These are phyloP conservation scores for Melanerpes formicivorus DNA, from an alignment of 2,113 vertebrate genomes.

Conservation along the genomic window DNA sequence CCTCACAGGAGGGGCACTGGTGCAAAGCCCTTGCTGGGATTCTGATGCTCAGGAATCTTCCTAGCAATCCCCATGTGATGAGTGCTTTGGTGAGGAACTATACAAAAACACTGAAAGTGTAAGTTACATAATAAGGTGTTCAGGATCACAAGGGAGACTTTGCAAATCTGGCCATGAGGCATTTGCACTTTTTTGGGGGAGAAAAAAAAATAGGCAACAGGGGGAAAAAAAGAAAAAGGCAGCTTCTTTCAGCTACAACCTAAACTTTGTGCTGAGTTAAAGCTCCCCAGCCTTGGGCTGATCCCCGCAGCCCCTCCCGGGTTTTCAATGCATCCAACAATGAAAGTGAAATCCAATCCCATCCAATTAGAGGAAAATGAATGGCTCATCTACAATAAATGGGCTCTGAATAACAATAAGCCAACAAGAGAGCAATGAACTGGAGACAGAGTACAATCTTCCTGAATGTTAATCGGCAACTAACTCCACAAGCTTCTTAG, in stretches of 20 bases:
- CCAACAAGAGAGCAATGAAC: constrained; percentile 75
- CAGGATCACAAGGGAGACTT: background rate
- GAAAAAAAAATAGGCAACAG: background rate
- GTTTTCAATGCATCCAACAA: constrained; percentile 64
- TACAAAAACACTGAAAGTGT: background rate
- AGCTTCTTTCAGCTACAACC: constrained; percentile 38
- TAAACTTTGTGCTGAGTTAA: constrained; percentile 61
- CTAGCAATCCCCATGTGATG: background rate
- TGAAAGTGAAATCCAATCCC: constrained; percentile 73
- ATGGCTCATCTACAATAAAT: constrained; percentile 69
- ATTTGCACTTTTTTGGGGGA: background rate
- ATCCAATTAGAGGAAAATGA: constrained; percentile 73
- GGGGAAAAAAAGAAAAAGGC: background rate
- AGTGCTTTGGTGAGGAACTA: background rate
- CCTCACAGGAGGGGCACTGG: background rate
- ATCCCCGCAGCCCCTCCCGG: constrained; percentile 51
- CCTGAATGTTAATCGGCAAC: constrained; percentile 70
- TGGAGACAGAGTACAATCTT: constrained; percentile 64
- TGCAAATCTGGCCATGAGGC: background rate
- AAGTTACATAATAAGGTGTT: background rate
- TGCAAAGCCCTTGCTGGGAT: background rate
- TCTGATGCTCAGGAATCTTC: background rate
- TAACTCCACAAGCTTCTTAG: constrained; percentile 70
- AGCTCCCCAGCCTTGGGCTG: constrained; percentile 39
- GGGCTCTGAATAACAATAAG: constrained; percentile 72